phyloP scores from a whole-genome alignment of 2,888 invertebrate genomes.

The Meiosimyza platycephala region DNA sequence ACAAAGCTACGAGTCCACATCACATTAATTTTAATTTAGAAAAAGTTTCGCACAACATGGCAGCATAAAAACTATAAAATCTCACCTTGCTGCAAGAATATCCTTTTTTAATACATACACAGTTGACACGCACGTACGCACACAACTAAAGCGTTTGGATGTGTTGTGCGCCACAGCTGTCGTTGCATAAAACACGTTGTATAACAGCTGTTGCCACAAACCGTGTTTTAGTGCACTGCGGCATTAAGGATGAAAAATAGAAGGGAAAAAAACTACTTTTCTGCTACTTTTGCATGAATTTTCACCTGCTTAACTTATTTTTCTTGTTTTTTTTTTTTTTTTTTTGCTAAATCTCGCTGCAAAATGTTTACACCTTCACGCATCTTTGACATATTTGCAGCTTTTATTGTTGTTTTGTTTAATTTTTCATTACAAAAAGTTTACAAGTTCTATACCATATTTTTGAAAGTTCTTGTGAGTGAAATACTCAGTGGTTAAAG shows the following conservation, averaged over 20 bases:
- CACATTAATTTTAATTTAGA: too few relatives aligned
- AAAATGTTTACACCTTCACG: too few relatives aligned
- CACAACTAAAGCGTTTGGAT: neutral
- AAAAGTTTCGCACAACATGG: neutral
- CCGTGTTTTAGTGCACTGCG: neutral
- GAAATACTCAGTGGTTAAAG: conserved; percentile 1
- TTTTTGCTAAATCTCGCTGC: neutral
- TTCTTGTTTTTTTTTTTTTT: too few relatives aligned
- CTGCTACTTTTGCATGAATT: conserved; percentile 8
- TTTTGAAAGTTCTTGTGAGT: neutral
- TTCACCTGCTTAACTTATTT: conserved; percentile 26
- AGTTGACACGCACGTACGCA: too few relatives aligned
- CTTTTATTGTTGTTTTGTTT: conserved; percentile 2
- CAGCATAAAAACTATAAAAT: neutral
- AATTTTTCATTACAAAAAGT: conserved; percentile 16
- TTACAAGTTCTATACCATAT: neutral
- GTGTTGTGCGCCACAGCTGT: neutral
- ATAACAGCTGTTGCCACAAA: conserved; percentile 3
- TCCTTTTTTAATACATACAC: neutral
- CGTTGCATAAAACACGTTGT: conserved; percentile 1
- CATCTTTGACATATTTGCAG: neutral
- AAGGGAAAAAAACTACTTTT: neutral
- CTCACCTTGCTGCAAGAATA: neutral
- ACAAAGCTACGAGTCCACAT: too few relatives aligned
- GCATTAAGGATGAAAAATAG: neutral